Base-by-base conservation (phyloP, 2,888 invertebrate genomes). In the Cataglyphis albicans region DNA sequence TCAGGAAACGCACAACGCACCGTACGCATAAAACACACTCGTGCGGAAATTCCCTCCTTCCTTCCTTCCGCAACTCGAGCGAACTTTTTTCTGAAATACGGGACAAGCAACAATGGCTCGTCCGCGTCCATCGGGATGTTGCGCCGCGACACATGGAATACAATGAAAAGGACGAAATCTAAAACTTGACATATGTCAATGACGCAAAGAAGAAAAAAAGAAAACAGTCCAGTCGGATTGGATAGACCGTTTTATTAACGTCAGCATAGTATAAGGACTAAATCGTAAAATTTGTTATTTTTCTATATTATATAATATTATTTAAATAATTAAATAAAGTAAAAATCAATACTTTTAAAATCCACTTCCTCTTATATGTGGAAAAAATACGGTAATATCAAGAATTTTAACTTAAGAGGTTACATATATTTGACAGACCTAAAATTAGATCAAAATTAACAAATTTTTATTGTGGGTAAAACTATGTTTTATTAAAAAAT, bases 21-120 rank as follows among this genome's bases (percentile, higher is more conserved):
- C 41, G 15, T 41, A 44, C 65, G 65, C 67, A 72, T 35, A 72
- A 72, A 72, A 57, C 35, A 35, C 41, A 41, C 25, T 25, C n/a
- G 55, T 5, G 41, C 38, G 18, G 25, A 21, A 38, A 76, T 57
- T 41, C 48, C 65, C 18, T 35, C 48, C 75, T 65, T 75, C 68
- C 76, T 78, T 78, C 68, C 76, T 78, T 78, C 76, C 76, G 76
- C 38, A 76, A 41, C 41, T 15, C 76, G 55, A 29, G 38, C 67
- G 18, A 57, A 32, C 57, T 70, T 70, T 78, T 76, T 78, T 70
- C 78, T 57, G 57, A 70, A 76, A 76, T 55, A n/a, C 15, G 52
- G n/a, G n/a, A n/a, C 78, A 41, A 29, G 57, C 48, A 74, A 81
- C 74, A 74, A 81, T 81, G 74, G 81, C 61, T 61, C 59, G 81